These are phyloP conservation scores for Halcyon leucocephala DNA, from an alignment of 2,797 vertebrate genomes.

Conservation along the genomic window DNA sequence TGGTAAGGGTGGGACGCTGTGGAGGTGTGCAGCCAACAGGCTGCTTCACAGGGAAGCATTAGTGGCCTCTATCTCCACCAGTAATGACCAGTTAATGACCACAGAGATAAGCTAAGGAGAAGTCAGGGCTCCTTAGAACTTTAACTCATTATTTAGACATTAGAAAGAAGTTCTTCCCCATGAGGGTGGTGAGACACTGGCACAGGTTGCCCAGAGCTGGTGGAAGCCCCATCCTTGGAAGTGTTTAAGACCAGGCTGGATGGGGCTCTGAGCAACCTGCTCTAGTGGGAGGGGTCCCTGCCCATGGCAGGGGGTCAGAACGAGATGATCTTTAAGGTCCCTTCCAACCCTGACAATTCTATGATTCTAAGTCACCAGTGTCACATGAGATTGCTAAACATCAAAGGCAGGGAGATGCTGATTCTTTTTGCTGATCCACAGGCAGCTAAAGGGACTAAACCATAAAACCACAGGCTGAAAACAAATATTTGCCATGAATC, in stretches of 20 bases:
- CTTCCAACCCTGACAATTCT: too few relatives aligned
- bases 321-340: too few relatives aligned
- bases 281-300: too few relatives aligned
- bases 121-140: not conserved
- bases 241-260: too few relatives aligned
- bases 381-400: not conserved
- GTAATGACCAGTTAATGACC: slow-evolving; percentile 23
- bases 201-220: too few relatives aligned
- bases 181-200: too few relatives aligned
- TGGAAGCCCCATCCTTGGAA: too few relatives aligned
- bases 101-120: not conserved
- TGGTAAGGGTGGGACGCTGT: accelerated
- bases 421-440: not conserved
- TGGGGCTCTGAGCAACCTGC: too few relatives aligned
- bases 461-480: not conserved
- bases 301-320: too few relatives aligned
- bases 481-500: not conserved
- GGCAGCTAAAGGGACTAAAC: not conserved
- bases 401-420: not conserved
- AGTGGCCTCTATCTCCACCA: not conserved
- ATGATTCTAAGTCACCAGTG: not conserved
- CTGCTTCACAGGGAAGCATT: not conserved
- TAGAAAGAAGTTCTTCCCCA: too few relatives aligned
- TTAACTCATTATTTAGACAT: not conserved
- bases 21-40: not conserved